Percentiles rank a stretch among this genome's conserved stretches.
phyloP scores from a whole-genome alignment of 2,113 vertebrate genomes.

The Lophius piscatorius region DNA sequence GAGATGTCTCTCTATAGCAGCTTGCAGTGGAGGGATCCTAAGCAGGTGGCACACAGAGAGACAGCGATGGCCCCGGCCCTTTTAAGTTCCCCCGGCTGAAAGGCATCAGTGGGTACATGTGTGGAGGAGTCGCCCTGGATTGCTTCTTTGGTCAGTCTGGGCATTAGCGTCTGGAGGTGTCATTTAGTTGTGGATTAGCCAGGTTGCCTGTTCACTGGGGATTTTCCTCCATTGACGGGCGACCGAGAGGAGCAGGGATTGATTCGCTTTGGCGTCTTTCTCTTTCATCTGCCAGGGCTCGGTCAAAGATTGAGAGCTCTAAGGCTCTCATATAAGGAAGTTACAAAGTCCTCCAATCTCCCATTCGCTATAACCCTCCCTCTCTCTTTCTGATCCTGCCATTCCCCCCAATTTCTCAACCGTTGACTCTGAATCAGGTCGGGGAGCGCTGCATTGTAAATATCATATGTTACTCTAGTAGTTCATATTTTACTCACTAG shows the following conservation, averaged over 20 bases:
- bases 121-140: conserved; percentile 58
- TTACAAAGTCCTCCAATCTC: conserved; percentile 25
- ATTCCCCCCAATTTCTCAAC: not conserved
- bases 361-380: not conserved
- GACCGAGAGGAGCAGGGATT: conserved; percentile 60
- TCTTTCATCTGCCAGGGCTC: conserved; percentile 63
- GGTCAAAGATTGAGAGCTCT: conserved; percentile 66
- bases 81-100: conserved; percentile 73
- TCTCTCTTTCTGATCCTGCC: not conserved
- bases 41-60: conserved; percentile 80
- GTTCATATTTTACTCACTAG: no score
- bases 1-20: conserved; percentile 80
- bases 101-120: conserved; percentile 65
- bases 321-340: conserved; percentile 45
- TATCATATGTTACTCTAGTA: no score
- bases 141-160: conserved; percentile 75
- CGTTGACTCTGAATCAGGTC: no score
- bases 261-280: conserved; percentile 61
- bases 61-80: conserved; percentile 63
- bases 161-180: conserved; percentile 78
- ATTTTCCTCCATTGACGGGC: conserved; percentile 73
- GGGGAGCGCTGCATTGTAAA: no score
- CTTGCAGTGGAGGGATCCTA: conserved; percentile 74
- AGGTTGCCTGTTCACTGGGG: conserved; percentile 71
- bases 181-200: conserved; percentile 81